Base-by-base conservation (phyloP, 2,797 vertebrate species). In the Eupleurogrammus muticus region DNA sequence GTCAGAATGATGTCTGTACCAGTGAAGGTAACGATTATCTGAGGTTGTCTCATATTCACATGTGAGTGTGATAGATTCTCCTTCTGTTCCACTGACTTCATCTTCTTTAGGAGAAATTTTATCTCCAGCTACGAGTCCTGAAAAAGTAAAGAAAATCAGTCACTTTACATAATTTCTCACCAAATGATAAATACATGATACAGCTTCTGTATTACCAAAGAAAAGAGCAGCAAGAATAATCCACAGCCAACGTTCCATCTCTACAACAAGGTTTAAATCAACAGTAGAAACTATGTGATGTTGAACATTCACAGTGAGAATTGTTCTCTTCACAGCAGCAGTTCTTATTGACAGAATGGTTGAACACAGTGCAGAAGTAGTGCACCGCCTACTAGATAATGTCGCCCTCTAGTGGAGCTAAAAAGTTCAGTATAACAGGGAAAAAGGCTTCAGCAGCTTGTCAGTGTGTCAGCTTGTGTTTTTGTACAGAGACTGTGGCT, bases 221-320 rank as follows among this genome's bases (percentile, higher is more conserved):
- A 44, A 35, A 12, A 54, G 49, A 70, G 55, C 49, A 66, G 55
- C 49, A 12, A 66, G 54, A 60, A 66, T 53, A 21, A 73, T 59
- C 62, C 62, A 66, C 20, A 66, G 62, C 62, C 55, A 47, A 53
- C 13, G 54, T 50, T 65, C 42, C 59, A 55, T 56, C 58, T 79
- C 40, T 55, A 57, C 68, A 52, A 66, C 35, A 32, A 72, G 51
- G 21, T 60, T 70, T 20, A 40, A 24, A 47, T n/a, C 35, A 50
- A 13, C 46, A 62, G 38, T 10, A 78, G 34, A 12, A 54, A 40
- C 17, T 1, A 63, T 35, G 38, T 64, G 53, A 32, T 68, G 60
- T 49, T 13, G 38, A 61, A 20, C 57, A 53, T 47, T 21, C 49
- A 61, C 35, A 16, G 5, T 58, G 47, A 44, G 12, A 38, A 46